phyloP scores from a whole-genome alignment of 2,888 invertebrate genomes.

The Oligia latruncula region DNA sequence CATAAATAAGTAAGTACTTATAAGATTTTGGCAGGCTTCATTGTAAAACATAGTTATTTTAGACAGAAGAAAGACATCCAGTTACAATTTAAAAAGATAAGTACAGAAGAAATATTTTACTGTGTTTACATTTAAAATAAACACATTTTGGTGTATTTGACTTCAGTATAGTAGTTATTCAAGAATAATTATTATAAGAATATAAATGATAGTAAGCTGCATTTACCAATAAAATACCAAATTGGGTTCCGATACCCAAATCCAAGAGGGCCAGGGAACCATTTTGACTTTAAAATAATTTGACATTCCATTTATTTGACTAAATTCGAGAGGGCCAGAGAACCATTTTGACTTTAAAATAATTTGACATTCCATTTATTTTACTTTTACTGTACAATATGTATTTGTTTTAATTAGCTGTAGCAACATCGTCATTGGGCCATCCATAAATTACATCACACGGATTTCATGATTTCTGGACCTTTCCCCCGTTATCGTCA shows the following conservation, averaged over 20 bases:
- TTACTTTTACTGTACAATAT: constrained; percentile 18
- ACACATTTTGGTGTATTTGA: background rate
- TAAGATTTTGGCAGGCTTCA: constrained; percentile 4
- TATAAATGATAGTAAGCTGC: constrained; percentile 20
- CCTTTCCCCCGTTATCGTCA: background rate
- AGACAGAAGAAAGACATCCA: background rate
- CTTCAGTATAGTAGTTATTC: background rate
- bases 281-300: constrained; percentile 38
- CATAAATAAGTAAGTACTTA: constrained; percentile 35
- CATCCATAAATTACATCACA: background rate
- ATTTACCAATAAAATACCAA: constrained; percentile 30
- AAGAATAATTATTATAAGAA: background rate
- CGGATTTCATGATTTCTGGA: background rate
- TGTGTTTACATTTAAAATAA: background rate
- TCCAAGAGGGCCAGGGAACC: constrained; percentile 49
- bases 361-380: constrained; percentile 55
- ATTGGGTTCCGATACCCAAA: constrained; percentile 29
- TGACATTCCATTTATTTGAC: constrained; percentile 53
- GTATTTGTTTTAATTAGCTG: background rate
- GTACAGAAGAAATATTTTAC: background rate
- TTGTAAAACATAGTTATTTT: background rate
- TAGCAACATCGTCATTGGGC: background rate
- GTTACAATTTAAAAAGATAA: background rate
- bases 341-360: constrained; percentile 40
- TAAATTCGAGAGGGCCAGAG: constrained; percentile 47